Base-by-base conservation (phyloP, 2,797 vertebrate species). In the Crenuchus spilurus region DNA sequence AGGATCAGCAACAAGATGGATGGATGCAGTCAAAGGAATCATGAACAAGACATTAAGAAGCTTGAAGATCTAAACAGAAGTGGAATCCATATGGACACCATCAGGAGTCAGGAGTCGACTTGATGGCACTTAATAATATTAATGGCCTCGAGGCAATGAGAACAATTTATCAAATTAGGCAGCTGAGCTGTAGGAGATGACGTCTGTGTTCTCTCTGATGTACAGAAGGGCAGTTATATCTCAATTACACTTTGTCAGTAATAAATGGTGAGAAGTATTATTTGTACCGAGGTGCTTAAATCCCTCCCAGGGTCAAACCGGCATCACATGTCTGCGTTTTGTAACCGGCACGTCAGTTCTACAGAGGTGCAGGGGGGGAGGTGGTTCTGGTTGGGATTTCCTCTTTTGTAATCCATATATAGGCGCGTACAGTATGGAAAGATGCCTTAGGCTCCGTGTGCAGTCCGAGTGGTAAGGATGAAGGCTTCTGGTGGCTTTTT, bases 401-500 rank as follows among this genome's bases (percentile, higher is more conserved):
- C 66, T 68, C 35, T 55, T 44, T 54, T 67, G 52, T 51, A 63
- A 81, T 85, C 68, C 54, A 74, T 82, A 73, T 72, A 71, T 69
- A 76, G 48, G 54, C 63, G 73, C 75, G 77, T 48, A 65, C 31
- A 22, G 9, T 1, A 1, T 28, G 20, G 74, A 52, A 80, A 82
- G 70, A 79, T 84, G 82, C 67, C 73, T 66, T 42, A 35, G 79
- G 78, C 62, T 71, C 2, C 18, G 52, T 35, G 67, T 48, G 80
- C 49, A 20, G 72, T 22, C 62, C 58, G 35, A 42, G 37, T 71
- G 76, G 20, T 76, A 69, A 76, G 77, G 76, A 78, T 35, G 31
- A 26, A 72, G 84, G 87, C 78, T 82, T 73, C 35, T 66, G 46
- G 41, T 49, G 4, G 55, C 14, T 20, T 83, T 91, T 88, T 88